Conservation (phyloP, 2,113 vertebrate genomes). For the Mesoclemmys tuberculata region DNA sequence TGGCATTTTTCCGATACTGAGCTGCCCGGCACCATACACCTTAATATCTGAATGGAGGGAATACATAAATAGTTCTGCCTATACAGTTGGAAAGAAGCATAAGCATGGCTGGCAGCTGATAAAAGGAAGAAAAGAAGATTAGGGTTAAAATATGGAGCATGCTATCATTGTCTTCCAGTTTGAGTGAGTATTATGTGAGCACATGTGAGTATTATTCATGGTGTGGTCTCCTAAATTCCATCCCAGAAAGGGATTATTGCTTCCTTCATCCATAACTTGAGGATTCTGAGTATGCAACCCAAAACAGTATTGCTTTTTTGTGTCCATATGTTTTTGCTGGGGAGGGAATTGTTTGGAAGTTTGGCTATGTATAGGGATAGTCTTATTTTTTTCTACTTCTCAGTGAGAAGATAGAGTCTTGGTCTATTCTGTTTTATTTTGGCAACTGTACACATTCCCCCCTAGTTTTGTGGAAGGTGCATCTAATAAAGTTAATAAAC, state of each 20-base stretch:
- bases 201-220: not conserved
- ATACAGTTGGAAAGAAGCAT: not conserved
- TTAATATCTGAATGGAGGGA: not conserved
- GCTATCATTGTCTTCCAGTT: not conserved
- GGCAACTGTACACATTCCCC: not conserved
- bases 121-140: not conserved
- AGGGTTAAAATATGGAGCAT: not conserved
- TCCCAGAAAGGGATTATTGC: not conserved
- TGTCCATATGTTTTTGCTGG: not conserved
- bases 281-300: not conserved
- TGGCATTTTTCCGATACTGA: slow-evolving; percentile 36
- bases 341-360: not conserved
- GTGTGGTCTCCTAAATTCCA: not conserved
- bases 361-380: not conserved
- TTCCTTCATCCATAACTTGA: not conserved
- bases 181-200: not conserved
- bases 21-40: not conserved
- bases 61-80: not conserved
- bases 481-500: not conserved
- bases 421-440: not conserved
- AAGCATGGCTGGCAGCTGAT: not conserved
- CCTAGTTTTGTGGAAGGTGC: not conserved
- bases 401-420: not conserved
- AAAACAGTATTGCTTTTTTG: not conserved
- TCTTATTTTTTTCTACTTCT: not conserved